These are phyloP conservation scores for Hormaphis cornu DNA, from an alignment of 1,140 invertebrate genomes.

Conservation along the genomic window DNA sequence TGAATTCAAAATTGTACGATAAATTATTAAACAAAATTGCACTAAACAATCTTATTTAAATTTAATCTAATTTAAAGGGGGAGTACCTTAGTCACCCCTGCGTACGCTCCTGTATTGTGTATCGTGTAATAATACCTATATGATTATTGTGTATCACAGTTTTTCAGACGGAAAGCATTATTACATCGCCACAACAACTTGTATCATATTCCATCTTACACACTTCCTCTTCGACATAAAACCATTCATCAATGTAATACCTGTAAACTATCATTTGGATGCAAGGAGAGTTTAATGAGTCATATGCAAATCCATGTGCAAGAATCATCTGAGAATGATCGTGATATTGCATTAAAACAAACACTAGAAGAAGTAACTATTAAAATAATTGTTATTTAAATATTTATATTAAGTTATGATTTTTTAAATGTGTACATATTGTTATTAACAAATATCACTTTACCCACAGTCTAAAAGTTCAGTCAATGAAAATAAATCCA, in stretches of 20 bases:
- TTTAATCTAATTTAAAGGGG: no score
- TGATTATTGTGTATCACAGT: no score
- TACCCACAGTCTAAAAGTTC: constrained; percentile 6
- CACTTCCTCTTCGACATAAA: constrained; percentile 77
- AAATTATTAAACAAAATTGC: no score
- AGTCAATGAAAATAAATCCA: constrained; percentile 43
- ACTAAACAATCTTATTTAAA: no score
- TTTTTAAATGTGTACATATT: not conserved
- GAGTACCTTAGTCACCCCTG: no score
- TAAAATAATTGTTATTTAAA: not conserved
- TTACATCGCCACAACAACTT: constrained; percentile 85
- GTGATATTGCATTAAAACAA: constrained; percentile 53
- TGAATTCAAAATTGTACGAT: no score
- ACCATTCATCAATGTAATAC: constrained; percentile 85
- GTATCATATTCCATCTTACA: constrained; percentile 85
- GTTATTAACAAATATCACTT: not conserved
- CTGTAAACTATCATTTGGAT: constrained; percentile 74
- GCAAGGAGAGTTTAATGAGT: constrained; percentile 87
- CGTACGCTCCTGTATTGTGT: no score
- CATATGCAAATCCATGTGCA: constrained; percentile 87
- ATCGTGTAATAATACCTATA: no score
- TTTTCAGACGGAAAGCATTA: constrained; percentile 82
- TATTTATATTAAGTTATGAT: not conserved
- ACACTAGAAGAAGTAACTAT: constrained; percentile 2
- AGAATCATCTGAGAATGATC: constrained; percentile 53